Evolutionary conservation across 2,113 vertebrate species (phyloP).

Genomic region (Psilopsiagon aurifrons): DNA sequence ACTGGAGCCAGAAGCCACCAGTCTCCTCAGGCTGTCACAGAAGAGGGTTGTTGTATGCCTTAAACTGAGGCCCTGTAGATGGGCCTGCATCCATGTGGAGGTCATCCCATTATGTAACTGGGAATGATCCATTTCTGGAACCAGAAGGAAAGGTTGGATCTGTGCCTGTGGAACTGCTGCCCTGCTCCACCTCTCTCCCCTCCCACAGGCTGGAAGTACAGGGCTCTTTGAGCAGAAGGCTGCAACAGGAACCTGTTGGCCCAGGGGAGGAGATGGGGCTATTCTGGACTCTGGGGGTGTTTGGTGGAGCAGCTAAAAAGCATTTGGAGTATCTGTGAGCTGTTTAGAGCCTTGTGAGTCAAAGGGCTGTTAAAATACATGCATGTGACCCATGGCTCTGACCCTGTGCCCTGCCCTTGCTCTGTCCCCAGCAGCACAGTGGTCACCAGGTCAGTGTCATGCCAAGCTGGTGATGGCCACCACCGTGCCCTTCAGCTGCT

Average conservation of each 20-base stretch:
- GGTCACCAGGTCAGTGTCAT: constrained; percentile 29
- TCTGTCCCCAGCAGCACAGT: background rate
- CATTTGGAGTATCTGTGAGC: constrained; percentile 4
- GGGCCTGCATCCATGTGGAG: background rate
- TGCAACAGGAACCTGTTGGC: background rate
- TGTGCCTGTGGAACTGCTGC: background rate
- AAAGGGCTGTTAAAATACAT: constrained; percentile 52
- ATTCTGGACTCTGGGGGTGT: background rate
- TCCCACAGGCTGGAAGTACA: background rate
- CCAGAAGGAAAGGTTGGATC: background rate
- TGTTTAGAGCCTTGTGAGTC: constrained; percentile 56
- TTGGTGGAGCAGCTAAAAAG: background rate
- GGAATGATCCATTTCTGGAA: constrained; percentile 66
- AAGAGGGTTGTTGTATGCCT: constrained; percentile 73
- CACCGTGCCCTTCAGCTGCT: background rate
- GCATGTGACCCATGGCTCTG: background rate
- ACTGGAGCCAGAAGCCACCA: constrained; percentile 56
- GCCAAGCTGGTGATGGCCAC: background rate
- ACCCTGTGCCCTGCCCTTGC: background rate
- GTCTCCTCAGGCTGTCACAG: constrained; percentile 41
- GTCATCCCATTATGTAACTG: constrained; percentile 72
- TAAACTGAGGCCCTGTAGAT: constrained; percentile 73
- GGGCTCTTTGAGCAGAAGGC: background rate
- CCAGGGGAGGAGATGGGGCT: background rate
- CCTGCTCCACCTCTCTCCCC: background rate